phyloP scores from a whole-genome alignment of 2,888 invertebrate genomes.

The Nomada flava region DNA sequence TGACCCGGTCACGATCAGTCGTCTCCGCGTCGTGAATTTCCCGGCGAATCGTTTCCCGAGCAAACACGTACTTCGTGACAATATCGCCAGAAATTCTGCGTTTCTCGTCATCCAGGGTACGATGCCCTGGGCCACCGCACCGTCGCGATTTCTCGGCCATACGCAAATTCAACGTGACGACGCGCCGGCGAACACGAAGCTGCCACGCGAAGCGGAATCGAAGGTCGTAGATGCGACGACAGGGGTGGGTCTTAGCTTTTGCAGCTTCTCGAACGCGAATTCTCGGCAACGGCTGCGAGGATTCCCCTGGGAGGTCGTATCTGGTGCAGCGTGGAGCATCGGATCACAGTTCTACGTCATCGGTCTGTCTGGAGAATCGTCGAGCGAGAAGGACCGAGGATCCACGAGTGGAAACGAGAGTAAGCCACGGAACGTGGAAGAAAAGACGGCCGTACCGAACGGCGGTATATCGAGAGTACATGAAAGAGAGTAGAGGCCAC shows the following conservation, averaged over 20 bases:
- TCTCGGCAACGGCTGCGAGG: slow-evolving; percentile 59
- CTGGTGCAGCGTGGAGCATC: slow-evolving; percentile 46
- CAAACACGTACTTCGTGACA: slow-evolving; percentile 26
- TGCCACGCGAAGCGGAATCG: slow-evolving; percentile 40
- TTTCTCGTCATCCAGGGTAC: not conserved
- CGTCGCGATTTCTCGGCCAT: not conserved
- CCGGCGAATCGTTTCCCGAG: not conserved
- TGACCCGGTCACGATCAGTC: slow-evolving; percentile 1
- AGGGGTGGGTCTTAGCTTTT: slow-evolving; percentile 35
- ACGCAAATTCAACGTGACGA: slow-evolving; percentile 23
- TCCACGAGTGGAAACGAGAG: slow-evolving; percentile 24
- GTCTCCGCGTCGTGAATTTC: not conserved
- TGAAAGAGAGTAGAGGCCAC: slow-evolving; percentile 22
- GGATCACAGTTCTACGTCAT: slow-evolving; percentile 63
- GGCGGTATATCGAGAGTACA: slow-evolving; percentile 35
- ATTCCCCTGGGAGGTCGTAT: slow-evolving; percentile 56
- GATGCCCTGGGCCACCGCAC: not conserved
- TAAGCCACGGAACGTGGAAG: not conserved
- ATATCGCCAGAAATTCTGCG: slow-evolving; percentile 24
- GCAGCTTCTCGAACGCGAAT: slow-evolving; percentile 43
- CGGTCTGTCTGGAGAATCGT: slow-evolving; percentile 48
- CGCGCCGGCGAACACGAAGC: slow-evolving; percentile 10
- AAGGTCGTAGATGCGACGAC: slow-evolving; percentile 58
- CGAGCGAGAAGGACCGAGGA: slow-evolving; percentile 18
- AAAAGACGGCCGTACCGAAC: slow-evolving; percentile 35